These are phyloP conservation scores for Sycophila sp. DNA, from an alignment of 1,140 invertebrate species.

Conservation along the genomic window DNA sequence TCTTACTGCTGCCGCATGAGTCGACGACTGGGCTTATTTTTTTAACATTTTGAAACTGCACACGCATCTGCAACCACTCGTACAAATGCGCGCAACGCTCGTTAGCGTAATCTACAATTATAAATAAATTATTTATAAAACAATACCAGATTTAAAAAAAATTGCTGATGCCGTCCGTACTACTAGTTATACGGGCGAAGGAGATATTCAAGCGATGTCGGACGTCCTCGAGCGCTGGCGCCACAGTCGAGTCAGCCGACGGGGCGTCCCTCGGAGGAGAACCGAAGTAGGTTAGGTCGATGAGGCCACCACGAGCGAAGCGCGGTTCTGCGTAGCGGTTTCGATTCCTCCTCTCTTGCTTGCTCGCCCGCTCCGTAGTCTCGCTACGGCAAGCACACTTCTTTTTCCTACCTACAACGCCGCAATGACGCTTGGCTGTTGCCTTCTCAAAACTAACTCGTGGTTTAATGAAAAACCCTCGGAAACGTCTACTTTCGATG, in stretches of 20 bases:
- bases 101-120: too few species aligned
- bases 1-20: too few species aligned
- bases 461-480: too few species aligned
- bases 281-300: slow-evolving; percentile 60
- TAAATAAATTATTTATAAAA: too few species aligned
- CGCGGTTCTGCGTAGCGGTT: slow-evolving; percentile 56
- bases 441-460: not conserved
- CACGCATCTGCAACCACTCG: too few species aligned
- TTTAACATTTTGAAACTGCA: too few species aligned
- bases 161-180: too few species aligned
- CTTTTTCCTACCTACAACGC: not conserved
- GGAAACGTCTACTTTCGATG: not conserved
- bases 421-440: not conserved
- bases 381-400: not conserved
- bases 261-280: slow-evolving; percentile 42
- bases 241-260: slow-evolving; percentile 46
- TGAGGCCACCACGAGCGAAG: slow-evolving; percentile 52
- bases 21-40: too few species aligned
- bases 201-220: slow-evolving; percentile 14
- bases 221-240: slow-evolving; percentile 46
- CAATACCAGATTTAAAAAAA: too few species aligned
- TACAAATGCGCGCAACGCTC: too few species aligned
- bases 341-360: slow-evolving; percentile 44
- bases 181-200: too few species aligned
- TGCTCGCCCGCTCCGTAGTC: not conserved